Evolutionary conservation across 2,888 invertebrate genomes (phyloP).

Genomic region (Lacanobia oleracea): DNA sequence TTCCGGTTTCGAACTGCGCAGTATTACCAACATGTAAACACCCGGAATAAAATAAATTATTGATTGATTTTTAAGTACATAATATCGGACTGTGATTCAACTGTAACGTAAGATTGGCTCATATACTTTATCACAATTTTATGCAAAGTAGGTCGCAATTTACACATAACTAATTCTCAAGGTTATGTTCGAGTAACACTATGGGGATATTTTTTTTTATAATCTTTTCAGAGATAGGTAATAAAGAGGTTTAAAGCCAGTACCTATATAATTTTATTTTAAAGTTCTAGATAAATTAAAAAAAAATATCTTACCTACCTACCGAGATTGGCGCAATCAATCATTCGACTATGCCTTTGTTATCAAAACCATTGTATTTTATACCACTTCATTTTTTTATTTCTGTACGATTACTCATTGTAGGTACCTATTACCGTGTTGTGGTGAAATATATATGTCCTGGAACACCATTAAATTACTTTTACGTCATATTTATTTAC

Average conservation of each 20-base stretch:
- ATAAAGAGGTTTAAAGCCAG: neutral
- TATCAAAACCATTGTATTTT: slow-evolving; percentile 13
- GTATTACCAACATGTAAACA: neutral
- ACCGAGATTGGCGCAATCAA: neutral
- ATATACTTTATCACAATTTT: slow-evolving; percentile 28
- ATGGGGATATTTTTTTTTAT: neutral
- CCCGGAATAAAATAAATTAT: slow-evolving; percentile 23
- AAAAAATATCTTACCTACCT: slow-evolving; percentile 6
- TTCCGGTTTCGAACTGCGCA: slow-evolving; percentile 26
- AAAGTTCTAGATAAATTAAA: neutral
- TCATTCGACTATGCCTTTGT: slow-evolving; percentile 21
- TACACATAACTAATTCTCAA: slow-evolving; percentile 43
- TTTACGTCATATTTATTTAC: slow-evolving; percentile 13
- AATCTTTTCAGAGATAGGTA: neutral
- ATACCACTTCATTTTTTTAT: neutral
- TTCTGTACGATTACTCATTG: slow-evolving; percentile 1
- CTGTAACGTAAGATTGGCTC: slow-evolving; percentile 41
- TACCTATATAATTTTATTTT: neutral
- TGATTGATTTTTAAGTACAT: slow-evolving; percentile 22
- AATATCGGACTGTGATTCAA: slow-evolving; percentile 36
- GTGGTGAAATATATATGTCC: slow-evolving; percentile 37
- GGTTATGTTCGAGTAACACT: slow-evolving; percentile 19
- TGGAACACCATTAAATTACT: neutral
- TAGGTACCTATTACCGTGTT: neutral
- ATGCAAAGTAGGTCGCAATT: slow-evolving; percentile 45